Evolutionary conservation across 2,113 vertebrate genomes (phyloP), one percentile per base, ranked within the genome.

Genomic region (Myotis lucifugus): DNA sequence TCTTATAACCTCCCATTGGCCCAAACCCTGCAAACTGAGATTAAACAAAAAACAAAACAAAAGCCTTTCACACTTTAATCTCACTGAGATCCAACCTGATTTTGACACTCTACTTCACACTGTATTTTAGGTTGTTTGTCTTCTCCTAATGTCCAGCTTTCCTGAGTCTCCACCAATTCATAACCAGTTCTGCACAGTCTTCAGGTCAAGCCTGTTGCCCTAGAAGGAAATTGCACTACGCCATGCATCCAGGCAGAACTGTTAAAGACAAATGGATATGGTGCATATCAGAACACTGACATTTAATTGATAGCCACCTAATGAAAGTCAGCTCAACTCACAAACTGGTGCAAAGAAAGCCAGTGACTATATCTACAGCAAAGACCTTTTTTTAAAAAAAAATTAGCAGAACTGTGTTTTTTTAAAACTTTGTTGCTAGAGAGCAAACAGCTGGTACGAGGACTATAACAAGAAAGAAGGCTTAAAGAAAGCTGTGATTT

Each of bases 401-500:
- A 4, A 88, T 95, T 94, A 79, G 69, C 48, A 95, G 83, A 93
- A 69, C n/a, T 79, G 19, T 5, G 7, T 46, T 69, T 84, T 89
- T 96, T 82, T 0, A 94, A 97, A 94, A 97, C 85, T 95, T 95
- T 54, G 54, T 95, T 97, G 91, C 95, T 97, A 94, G 94, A 97
- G 90, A 91, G 95, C 94, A 90, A 97, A 96, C 95, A 97, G 95
- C 96, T 96, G 96, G 93, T 96, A 59, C 64, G 72, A 42, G 48
- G 21, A 96, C 73, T 93, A 93, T 95, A 95, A 91, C 91, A 95
- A 97, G 91, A 95, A 94, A 93, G 79, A 61, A 90, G 91, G 88
- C 56, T 97, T 96, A 97, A 96, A 93, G 95, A 93, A 97, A 97
- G 74, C 96, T 97, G 94, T 89, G 74, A 97, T 91, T 97, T 97